Evolutionary conservation across 2,888 invertebrate species (phyloP), one percentile per base, ranked within the genome.

Genomic region (Andricus quercusramuli): DNA sequence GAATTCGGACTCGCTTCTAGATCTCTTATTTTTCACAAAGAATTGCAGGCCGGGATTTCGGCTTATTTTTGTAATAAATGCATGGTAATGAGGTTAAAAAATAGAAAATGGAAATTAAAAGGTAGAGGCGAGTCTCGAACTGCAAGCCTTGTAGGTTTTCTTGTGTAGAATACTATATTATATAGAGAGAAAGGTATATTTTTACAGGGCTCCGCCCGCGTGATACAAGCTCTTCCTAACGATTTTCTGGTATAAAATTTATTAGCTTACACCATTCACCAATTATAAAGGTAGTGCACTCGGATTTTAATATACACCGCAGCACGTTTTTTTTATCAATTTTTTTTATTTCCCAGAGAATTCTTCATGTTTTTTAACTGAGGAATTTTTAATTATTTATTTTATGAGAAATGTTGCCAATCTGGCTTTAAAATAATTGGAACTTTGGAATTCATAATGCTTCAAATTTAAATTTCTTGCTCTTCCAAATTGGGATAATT

Each of bases 191-290:
- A 89, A 88, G 89, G 87, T 92, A 91, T 92, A 91, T 92, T 92
- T 92, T 92, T 92, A 92, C 92, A 92, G 91, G 91, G 92, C 89
- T 84, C 88, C 82, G 90, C 91, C 90, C 91, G 91, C 86, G 92
- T 92, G 91, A 92, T 92, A 91, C 90, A 89, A 90, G 91, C 89
- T 92, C 92, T 92, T 92, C 92, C 92, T 91, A 90, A 89, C 87
- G 85, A 89, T 90, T 90, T 87, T 88, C 89, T 90, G 86, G 87
- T 86, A 88, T 83, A 88, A 87, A 86, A 86, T 90, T 90, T 86
- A 88, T 87, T 88, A 90, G 89, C 89, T 88, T 89, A 87, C 85
- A 84, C 68, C 8, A 65, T 65, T 44, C 65, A 62, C 37, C 29
- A 77, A 77, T 44, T 68, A 62, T 62, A 29, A 59, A 59, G 32